Conservation (phyloP, 1,140 invertebrate genomes). For the Papilio polyxenes region DNA sequence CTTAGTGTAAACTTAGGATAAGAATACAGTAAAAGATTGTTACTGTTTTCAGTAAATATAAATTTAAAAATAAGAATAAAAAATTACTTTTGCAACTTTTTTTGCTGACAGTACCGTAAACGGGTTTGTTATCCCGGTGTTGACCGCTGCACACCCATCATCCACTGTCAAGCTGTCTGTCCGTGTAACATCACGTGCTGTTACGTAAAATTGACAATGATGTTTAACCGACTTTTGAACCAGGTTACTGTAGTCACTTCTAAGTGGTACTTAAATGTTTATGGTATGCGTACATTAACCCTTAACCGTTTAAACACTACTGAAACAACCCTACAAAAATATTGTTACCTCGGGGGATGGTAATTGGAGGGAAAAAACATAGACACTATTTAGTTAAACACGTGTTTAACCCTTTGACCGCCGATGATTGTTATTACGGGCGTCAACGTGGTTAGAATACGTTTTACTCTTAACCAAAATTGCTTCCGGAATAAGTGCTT, state of each 20-base stretch:
- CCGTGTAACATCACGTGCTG: conserved; percentile 8
- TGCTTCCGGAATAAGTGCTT: too few species aligned
- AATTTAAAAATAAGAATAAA: neutral
- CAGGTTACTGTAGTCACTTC: conserved; percentile 4
- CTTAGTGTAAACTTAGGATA: too few species aligned
- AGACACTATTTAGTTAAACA: too few species aligned
- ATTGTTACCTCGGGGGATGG: too few species aligned
- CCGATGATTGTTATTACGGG: too few species aligned
- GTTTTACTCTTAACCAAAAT: too few species aligned
- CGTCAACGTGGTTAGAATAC: too few species aligned
- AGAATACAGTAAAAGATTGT: too few species aligned
- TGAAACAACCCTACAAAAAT: too few species aligned
- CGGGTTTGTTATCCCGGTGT: conserved; percentile 21
- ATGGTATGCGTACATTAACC: neutral
- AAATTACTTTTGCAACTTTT: neutral
- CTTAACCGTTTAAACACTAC: neutral
- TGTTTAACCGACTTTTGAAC: conserved; percentile 28
- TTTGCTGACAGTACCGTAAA: conserved; percentile 24
- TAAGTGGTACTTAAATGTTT: neutral
- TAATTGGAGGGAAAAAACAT: too few species aligned
- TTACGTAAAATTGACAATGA: conserved; percentile 12
- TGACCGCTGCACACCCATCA: conserved; percentile 30
- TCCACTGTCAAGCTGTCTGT: conserved; percentile 13
- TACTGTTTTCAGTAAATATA: too few species aligned
- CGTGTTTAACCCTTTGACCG: too few species aligned